Percentiles rank a stretch among this genome's conserved stretches.
Conservation (phyloP, 2,797 vertebrate species). For the Galaxias olidus region DNA sequence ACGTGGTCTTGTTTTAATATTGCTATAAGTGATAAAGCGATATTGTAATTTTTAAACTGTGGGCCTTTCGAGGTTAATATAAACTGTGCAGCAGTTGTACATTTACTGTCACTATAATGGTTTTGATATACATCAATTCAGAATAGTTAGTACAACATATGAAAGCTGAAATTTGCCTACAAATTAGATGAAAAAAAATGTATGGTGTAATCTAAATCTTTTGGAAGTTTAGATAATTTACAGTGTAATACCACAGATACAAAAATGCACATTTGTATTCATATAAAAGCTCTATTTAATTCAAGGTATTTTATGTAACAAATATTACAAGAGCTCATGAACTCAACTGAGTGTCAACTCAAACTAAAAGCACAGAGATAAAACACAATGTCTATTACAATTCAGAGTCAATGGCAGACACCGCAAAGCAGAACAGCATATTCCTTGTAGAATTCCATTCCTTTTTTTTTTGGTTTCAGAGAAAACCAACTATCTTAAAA, state of each 20-base stretch:
- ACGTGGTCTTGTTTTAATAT: too few species aligned
- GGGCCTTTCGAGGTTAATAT: too few species aligned
- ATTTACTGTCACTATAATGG: too few species aligned
- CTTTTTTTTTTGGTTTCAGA: too few species aligned
- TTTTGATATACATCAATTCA: too few species aligned
- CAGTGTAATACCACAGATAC: slow-evolving; percentile 17
- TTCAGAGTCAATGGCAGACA: slow-evolving; percentile 38
- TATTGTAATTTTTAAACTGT: too few species aligned
- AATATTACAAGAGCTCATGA: slow-evolving; percentile 56
- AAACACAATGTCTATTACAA: slow-evolving; percentile 53
- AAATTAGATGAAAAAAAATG: too few species aligned
- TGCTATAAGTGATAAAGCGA: too few species aligned
- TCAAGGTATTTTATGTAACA: slow-evolving; percentile 59
- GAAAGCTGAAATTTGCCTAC: too few species aligned
- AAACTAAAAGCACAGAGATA: slow-evolving; percentile 45
- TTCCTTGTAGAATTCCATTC: slow-evolving; percentile 34
- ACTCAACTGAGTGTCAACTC: slow-evolving; percentile 13
- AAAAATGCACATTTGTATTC: slow-evolving; percentile 45
- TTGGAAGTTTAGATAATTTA: slow-evolving; percentile 21
- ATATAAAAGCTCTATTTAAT: slow-evolving; percentile 70
- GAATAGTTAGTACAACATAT: too few species aligned
- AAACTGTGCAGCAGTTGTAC: too few species aligned
- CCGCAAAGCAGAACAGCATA: slow-evolving; percentile 21
- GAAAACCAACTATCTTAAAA: slow-evolving; percentile 34
- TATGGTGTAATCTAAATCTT: slow-evolving; percentile 18